Conservation (phyloP, 2,113 vertebrate species). For the Petrocephalus zakoni region DNA sequence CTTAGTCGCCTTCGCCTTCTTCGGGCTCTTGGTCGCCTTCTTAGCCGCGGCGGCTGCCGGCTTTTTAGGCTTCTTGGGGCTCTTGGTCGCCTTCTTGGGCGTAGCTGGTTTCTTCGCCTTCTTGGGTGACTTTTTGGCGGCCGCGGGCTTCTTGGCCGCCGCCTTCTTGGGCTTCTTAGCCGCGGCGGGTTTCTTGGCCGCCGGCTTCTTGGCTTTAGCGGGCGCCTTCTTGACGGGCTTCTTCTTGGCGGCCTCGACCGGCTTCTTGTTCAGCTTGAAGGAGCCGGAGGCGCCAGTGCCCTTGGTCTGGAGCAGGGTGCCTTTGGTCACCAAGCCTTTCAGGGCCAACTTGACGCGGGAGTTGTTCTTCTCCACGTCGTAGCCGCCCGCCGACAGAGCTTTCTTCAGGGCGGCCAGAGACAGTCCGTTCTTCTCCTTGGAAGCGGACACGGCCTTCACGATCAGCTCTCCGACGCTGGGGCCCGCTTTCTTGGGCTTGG, state of each 20-base stretch:
- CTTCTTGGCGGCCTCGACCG: background rate
- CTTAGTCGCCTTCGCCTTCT: background rate
- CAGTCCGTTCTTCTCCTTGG: background rate
- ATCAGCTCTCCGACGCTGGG: background rate
- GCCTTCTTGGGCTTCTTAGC: conserved; percentile 4
- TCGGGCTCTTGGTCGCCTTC: background rate
- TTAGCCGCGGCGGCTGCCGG: background rate
- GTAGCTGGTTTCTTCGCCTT: conserved; percentile 5
- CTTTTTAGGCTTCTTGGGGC: conserved; percentile 6
- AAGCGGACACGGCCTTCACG: conserved; percentile 9
- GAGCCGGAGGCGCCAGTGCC: background rate
- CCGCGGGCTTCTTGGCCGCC: background rate
- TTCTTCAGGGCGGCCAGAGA: background rate
- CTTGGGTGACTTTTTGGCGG: background rate
- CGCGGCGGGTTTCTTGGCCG: background rate
- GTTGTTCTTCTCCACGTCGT: background rate
- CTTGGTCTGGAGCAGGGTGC: conserved; percentile 1
- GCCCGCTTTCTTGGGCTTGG: background rate
- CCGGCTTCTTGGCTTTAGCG: background rate
- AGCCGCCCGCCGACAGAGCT: background rate
- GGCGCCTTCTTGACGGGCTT: background rate
- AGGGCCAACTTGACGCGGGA: background rate
- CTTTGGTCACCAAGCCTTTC: conserved; percentile 8
- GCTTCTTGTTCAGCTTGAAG: conserved; percentile 6
- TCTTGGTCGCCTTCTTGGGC: conserved; percentile 2